Conservation (phyloP, 2,113 vertebrate species). For the Brachyhypopomus occidentalis region DNA sequence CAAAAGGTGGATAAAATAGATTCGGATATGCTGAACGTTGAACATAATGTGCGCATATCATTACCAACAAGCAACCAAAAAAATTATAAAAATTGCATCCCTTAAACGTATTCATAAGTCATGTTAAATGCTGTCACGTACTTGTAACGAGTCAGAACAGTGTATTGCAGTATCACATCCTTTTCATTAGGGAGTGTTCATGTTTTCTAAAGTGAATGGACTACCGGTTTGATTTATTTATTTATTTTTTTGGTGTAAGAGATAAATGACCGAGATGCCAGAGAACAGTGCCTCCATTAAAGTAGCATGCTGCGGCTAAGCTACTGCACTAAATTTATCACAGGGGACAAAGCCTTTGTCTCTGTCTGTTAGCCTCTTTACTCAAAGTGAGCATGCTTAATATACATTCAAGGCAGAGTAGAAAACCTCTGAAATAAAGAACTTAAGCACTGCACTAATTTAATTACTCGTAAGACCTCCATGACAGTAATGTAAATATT, state of each 20-base stretch:
- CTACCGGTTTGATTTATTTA: neutral
- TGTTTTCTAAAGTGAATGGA: neutral
- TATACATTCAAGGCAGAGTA: slow-evolving; percentile 55
- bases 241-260: neutral
- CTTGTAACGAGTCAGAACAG: no score
- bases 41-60: neutral
- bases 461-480: slow-evolving; percentile 89
- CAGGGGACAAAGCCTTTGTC: slow-evolving; percentile 70
- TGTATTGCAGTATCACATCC: no score
- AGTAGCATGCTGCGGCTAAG: slow-evolving; percentile 45
- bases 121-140: no score
- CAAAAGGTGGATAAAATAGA: neutral
- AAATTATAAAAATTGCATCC: no score
- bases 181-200: neutral
- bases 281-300: slow-evolving; percentile 54
- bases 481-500: slow-evolving; percentile 99
- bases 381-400: slow-evolving; percentile 50
- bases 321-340: slow-evolving; percentile 68
- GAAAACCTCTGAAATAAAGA: slow-evolving; percentile 73
- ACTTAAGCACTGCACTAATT: slow-evolving; percentile 87
- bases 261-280: neutral
- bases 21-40: neutral
- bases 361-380: slow-evolving; percentile 67
- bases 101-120: no score
- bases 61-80: no score